Percentiles rank a stretch among this genome's conserved stretches.
phyloP scores from a whole-genome alignment of 2,888 invertebrate genomes.

The Xylota sylvarum region DNA sequence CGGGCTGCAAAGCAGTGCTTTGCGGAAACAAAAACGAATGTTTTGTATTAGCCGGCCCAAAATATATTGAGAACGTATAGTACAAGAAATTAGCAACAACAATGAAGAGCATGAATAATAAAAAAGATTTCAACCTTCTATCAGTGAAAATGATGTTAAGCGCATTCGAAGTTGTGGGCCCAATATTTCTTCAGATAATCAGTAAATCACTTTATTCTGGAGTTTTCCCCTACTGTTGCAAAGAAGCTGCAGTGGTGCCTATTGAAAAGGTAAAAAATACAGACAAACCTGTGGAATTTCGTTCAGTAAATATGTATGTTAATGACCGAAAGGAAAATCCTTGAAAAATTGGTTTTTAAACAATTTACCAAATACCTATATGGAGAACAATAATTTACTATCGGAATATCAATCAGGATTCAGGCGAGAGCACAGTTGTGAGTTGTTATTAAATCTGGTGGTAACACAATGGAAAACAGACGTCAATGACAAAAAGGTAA shows the following conservation, averaged over 20 bases:
- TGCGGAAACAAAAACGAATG: too few species aligned
- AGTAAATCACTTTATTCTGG: neutral
- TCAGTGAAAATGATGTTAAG: neutral
- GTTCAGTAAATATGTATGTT: slow-evolving; percentile 20
- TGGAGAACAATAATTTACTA: too few species aligned
- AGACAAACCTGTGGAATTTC: too few species aligned
- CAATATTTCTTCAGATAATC: neutral
- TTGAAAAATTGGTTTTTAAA: slow-evolving; percentile 10
- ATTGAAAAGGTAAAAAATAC: too few species aligned
- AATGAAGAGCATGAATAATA: neutral
- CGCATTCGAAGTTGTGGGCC: neutral
- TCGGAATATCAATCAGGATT: slow-evolving; percentile 6
- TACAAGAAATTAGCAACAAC: too few species aligned
- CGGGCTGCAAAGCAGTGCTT: too few species aligned
- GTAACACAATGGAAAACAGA: slow-evolving; percentile 37
- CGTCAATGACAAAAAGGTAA: slow-evolving; percentile 2
- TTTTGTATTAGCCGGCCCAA: too few species aligned
- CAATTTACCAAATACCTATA: too few species aligned
- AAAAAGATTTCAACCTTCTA: neutral
- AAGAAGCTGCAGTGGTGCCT: too few species aligned
- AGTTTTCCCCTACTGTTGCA: too few species aligned
- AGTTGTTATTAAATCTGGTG: too few species aligned
- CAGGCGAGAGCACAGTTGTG: slow-evolving; percentile 17
- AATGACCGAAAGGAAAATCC: neutral
- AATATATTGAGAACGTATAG: too few species aligned